Base-by-base conservation (phyloP, 2,888 invertebrate species). In the Perizoma affinitatum region DNA sequence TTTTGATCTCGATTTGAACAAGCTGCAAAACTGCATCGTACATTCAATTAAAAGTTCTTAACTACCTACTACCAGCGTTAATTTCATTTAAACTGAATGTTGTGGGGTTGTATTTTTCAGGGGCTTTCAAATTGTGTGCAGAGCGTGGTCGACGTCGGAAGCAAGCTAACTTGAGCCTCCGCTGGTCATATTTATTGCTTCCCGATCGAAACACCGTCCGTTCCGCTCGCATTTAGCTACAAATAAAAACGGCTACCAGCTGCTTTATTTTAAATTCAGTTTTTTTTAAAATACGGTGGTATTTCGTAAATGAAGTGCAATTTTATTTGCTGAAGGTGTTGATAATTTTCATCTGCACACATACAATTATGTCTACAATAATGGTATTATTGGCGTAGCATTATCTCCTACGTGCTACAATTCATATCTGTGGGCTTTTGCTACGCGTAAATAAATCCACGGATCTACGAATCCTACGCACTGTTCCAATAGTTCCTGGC, bases 31-130 rank as follows among this genome's bases (percentile, higher is more conserved):
- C 70, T 69, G 61, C 67, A 68, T 62, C 66, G 56, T 56, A 57
- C 55, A 64, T 72, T 73, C 69, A 73, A 74, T 72, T 78, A 70
- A 71, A 72, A 76, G 64, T 75, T 77, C 59, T 50, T 41, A 65
- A 71, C 63, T 74, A 38, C 38, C 38, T 38, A 38, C 38, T 6
- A 22, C 22, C 45, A 53, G 38, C 48, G 58, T 52, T 48, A 51
- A 58, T 64, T 63, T 65, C 52, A 66, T 67, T 61, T 67, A 66
- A 63, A 53, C 41, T 66, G 61, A 51, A 67, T 65, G 62, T 56
- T 65, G 69, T 67, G 51, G 63, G 58, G 53, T 57, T 35, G 45
- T 54, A 50, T 59, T 57, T 62, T 63, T 61, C 57, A 50, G 50
- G 3, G 42, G 50, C 41, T 43, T 63, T 57, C 43, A 55, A 68